Percentiles rank a stretch among this genome's conserved stretches.
These are phyloP conservation scores for Dromaius novaehollandiae DNA, from an alignment of 2,113 vertebrate genomes.

Conservation along the genomic window DNA sequence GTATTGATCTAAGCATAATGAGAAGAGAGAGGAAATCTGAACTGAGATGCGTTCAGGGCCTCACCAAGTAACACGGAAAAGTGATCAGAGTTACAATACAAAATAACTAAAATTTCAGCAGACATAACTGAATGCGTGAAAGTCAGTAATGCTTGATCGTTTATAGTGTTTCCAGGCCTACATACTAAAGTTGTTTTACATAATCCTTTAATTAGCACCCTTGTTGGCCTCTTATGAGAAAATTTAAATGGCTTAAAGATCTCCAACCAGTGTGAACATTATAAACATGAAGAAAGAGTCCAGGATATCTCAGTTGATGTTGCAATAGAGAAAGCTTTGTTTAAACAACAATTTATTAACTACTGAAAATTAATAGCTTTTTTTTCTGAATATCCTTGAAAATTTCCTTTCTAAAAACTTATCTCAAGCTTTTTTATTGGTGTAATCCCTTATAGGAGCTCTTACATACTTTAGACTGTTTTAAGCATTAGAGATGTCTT, in stretches of 20 bases:
- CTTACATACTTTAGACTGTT: neutral
- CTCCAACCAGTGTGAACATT: neutral
- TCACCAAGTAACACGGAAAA: neutral
- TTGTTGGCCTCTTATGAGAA: neutral
- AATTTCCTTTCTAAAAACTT: neutral
- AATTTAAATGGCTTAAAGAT: neutral
- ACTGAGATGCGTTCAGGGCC: neutral
- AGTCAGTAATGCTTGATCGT: neutral
- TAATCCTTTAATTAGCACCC: slow-evolving; percentile 28
- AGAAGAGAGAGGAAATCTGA: neutral
- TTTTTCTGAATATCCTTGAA: neutral
- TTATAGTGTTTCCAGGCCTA: neutral
- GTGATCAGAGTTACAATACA: neutral
- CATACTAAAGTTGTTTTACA: neutral
- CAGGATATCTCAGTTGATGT: neutral
- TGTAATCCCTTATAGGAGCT: neutral
- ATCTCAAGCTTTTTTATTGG: neutral
- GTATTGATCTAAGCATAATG: neutral
- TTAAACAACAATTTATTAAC: neutral
- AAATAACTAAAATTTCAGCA: neutral
- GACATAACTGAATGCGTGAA: neutral
- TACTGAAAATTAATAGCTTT: neutral
- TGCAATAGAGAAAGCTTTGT: neutral
- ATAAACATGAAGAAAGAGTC: neutral
- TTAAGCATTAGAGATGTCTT: neutral